These are phyloP conservation scores for Hormaphis cornu DNA, from an alignment of 1,140 invertebrate genomes.

Conservation along the genomic window DNA sequence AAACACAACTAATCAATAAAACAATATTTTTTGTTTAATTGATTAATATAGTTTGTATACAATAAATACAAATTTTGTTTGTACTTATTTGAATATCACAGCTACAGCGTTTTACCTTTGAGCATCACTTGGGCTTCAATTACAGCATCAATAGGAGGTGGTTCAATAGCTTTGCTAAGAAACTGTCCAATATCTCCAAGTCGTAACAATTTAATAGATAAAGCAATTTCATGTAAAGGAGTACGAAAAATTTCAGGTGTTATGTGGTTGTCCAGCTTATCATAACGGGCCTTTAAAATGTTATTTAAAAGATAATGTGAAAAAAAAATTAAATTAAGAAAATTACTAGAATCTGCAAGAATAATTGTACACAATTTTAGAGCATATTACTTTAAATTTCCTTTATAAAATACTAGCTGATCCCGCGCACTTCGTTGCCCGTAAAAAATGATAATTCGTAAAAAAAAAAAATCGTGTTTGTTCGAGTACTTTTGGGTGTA, in stretches of 20 bases:
- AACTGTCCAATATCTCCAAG: slow-evolving; percentile 85
- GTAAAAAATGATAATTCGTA: too few relatives aligned
- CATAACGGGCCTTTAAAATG: slow-evolving; percentile 50
- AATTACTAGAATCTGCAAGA: not conserved
- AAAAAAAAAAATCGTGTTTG: too few relatives aligned
- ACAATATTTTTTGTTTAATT: not conserved
- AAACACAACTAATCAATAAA: not conserved
- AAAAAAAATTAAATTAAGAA: not conserved
- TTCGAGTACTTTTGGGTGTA: too few relatives aligned
- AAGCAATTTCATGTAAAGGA: slow-evolving; percentile 79
- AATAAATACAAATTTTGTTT: not conserved
- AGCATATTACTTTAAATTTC: too few relatives aligned
- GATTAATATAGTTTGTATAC: not conserved
- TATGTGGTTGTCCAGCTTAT: slow-evolving; percentile 76
- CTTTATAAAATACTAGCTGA: too few relatives aligned
- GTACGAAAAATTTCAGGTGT: slow-evolving; percentile 94
- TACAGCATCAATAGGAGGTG: slow-evolving; percentile 86
- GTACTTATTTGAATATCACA: slow-evolving; percentile 6
- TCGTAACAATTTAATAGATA: slow-evolving; percentile 77
- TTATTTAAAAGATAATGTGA: not conserved
- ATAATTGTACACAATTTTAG: not conserved
- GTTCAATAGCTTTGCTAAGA: slow-evolving; percentile 84
- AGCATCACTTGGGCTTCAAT: slow-evolving; percentile 74
- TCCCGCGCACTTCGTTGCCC: too few relatives aligned
- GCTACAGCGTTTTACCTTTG: slow-evolving; percentile 42